Base-by-base conservation (phyloP, 1,140 invertebrate genomes). In the Leptinotarsa lineolata region DNA sequence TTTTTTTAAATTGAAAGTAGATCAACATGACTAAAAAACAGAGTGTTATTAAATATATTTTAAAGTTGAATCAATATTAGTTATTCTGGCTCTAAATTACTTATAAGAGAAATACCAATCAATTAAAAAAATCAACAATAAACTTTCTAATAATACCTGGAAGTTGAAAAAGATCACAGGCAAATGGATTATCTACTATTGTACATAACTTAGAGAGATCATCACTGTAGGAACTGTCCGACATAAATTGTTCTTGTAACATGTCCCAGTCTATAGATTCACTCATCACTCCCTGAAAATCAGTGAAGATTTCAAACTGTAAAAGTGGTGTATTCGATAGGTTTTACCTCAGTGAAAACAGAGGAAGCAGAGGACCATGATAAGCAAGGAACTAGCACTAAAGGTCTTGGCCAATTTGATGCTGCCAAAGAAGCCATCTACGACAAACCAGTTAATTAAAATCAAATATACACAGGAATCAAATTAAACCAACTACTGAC, bases 381-480 rank as follows among this genome's bases (percentile, higher is more conserved):
- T 12, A 99, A 87, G 84, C 97, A 99, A 59, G 98, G 97, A 21
- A 99, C 91, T 65, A 99, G 85, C 6, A 94, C 92, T 74, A 99
- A 86, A 11, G 97, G 97, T 84, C 97, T 94, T 6, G 93, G 93
- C 94, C 95, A 98, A 86, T 93, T 97, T 59, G 95, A 94, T 22
- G 96, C 97, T 77, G 96, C 96, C 77, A 99, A 87, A 22, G 95
- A 97, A 77, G 97, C 97, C 97, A 99, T 99, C 95, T 98, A 83
- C 70, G 59, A 21, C 70, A 54, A 54, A 54, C 30, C 8, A 39
- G 30, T 39, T 39, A 39, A 39, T 39, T 54, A 54, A 16, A 54
- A 54, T 54, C 13, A 54, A 54, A 54, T 13, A 18, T 54, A 2
- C 12, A 39, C 30, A 30, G 6, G 2, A 8, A 39, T 39, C 8